Evolutionary conservation across 2,888 invertebrate species (phyloP).

Genomic region (Sesia bembeciformis): DNA sequence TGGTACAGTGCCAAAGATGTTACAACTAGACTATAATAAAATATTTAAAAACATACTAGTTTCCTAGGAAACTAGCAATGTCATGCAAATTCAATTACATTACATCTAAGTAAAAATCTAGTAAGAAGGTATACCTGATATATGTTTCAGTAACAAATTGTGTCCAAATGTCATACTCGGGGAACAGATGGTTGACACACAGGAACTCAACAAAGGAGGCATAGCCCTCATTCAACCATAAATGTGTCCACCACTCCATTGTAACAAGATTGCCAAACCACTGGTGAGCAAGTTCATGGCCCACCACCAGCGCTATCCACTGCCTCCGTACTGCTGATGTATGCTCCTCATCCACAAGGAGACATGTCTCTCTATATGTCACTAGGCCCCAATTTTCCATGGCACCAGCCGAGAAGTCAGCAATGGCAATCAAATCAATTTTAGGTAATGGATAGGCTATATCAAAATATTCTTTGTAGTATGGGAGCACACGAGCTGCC

Average conservation of each 20-base stretch:
- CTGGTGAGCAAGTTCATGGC: conserved; percentile 96
- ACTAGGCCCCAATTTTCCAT: conserved; percentile 99
- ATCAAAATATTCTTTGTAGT: conserved; percentile 95
- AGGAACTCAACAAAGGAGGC: conserved; percentile 97
- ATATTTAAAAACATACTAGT: too few species aligned
- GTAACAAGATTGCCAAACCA: conserved; percentile 99
- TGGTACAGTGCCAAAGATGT: too few species aligned
- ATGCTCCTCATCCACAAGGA: conserved; percentile 92
- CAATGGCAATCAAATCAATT: conserved; percentile 96
- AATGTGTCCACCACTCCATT: conserved; percentile 98
- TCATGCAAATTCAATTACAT: too few species aligned
- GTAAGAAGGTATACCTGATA: conserved; percentile 58
- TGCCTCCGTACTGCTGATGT: conserved; percentile 90
- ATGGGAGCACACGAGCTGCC: conserved; percentile 92
- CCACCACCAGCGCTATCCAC: conserved; percentile 90
- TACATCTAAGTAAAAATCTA: too few species aligned
- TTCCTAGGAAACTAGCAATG: too few species aligned
- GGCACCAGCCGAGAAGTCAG: conserved; percentile 95
- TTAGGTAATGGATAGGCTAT: conserved; percentile 97
- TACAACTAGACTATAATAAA: too few species aligned
- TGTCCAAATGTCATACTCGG: conserved; percentile 97
- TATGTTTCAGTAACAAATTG: conserved; percentile 95
- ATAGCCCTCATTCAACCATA: conserved; percentile 97
- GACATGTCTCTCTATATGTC: conserved; percentile 93
- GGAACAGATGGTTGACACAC: conserved; percentile 93